Percentiles rank a stretch among this genome's conserved stretches.
Evolutionary conservation across 2,113 vertebrate species (phyloP).

Genomic region (Laticauda colubrina): DNA sequence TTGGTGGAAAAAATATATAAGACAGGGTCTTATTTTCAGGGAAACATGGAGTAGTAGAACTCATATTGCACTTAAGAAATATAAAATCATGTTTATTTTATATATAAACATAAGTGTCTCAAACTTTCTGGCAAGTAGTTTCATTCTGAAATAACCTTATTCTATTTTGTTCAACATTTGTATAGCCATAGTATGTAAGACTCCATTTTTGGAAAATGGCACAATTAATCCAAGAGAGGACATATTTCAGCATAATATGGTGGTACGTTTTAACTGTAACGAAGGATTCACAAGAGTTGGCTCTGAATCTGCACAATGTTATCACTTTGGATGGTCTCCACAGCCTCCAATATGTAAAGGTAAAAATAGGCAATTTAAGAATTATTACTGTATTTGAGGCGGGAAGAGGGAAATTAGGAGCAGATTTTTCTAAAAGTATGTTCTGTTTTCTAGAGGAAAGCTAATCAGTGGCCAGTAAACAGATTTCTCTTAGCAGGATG

Average conservation of each 20-base stretch:
- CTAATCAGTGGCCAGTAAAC: background rate
- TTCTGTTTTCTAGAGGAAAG: background rate
- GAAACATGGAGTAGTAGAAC: background rate
- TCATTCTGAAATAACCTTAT: constrained; percentile 8
- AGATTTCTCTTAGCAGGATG: background rate
- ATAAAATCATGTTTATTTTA: background rate
- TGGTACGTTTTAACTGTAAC: constrained; percentile 66
- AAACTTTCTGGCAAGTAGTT: background rate
- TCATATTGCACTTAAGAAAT: background rate
- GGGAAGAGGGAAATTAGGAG: background rate
- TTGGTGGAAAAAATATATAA: no score
- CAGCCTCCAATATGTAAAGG: constrained; percentile 66
- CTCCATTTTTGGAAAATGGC: background rate
- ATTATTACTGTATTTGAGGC: background rate
- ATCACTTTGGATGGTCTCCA: constrained; percentile 74
- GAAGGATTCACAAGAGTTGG: constrained; percentile 45
- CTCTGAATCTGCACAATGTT: constrained; percentile 67
- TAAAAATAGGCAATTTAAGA: constrained; percentile 25
- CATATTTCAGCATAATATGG: constrained; percentile 33
- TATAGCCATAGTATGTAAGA: constrained; percentile 55
- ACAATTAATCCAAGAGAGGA: rapidly evolving
- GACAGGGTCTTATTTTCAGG: no score
- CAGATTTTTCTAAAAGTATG: background rate
- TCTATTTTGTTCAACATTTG: constrained; percentile 19
- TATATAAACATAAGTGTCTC: background rate